These are phyloP conservation scores for Illadopsis cleaveri DNA, from an alignment of 2,113 vertebrate species.

Conservation along the genomic window DNA sequence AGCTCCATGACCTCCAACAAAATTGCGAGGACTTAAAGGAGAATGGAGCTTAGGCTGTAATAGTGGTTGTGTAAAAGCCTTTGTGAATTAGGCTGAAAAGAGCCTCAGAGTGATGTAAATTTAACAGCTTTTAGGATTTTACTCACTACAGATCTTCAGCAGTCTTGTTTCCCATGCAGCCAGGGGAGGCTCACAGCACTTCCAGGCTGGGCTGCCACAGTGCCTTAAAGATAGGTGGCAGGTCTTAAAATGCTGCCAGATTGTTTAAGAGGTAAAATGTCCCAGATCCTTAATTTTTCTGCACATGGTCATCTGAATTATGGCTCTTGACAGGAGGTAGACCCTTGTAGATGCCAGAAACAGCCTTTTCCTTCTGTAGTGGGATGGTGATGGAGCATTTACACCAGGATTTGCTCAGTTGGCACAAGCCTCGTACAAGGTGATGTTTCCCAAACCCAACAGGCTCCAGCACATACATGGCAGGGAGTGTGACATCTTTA, in stretches of 20 bases:
- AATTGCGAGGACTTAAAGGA: neutral
- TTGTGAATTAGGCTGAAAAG: neutral
- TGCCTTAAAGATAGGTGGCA: neutral
- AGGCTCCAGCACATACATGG: neutral
- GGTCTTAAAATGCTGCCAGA: neutral
- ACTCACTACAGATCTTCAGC: neutral
- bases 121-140: neutral
- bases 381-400: neutral
- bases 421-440: neutral
- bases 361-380: neutral
- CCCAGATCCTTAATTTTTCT: neutral
- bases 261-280: neutral
- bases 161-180: neutral
- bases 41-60: neutral
- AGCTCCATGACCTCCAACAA: neutral
- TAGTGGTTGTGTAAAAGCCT: neutral
- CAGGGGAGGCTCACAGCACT: rapidly evolving
- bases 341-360: neutral
- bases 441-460: neutral
- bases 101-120: neutral
- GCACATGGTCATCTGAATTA: neutral
- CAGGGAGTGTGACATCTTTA: neutral
- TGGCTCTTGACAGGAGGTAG: neutral
- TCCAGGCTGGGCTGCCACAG: neutral
- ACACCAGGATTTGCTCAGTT: neutral